Conservation (phyloP, 2,113 vertebrate species). For the Pomatorhinus ruficollis region DNA sequence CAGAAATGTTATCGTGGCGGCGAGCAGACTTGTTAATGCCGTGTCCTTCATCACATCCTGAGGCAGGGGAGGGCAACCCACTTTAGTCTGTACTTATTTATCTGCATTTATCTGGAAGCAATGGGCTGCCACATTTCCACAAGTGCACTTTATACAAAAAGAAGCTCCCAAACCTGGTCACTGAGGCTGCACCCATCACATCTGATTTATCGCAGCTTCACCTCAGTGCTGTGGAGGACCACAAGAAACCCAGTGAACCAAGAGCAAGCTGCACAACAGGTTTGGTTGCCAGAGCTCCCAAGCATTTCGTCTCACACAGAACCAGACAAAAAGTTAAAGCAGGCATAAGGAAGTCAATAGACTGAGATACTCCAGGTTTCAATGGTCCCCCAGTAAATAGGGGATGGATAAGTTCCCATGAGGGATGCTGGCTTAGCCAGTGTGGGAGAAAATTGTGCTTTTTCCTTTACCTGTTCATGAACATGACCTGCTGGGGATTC, state of each 20-base stretch:
- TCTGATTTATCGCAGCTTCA: background rate
- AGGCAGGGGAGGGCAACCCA: background rate
- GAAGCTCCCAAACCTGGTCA: background rate
- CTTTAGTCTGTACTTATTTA: conserved; percentile 26
- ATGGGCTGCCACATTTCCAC: background rate
- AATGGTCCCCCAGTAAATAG: background rate
- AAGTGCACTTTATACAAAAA: background rate
- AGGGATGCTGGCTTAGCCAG: background rate
- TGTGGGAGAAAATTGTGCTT: background rate
- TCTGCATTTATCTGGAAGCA: conserved; percentile 43
- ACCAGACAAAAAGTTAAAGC: background rate
- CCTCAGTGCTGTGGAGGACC: background rate
- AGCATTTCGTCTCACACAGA: background rate
- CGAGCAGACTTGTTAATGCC: conserved; percentile 24
- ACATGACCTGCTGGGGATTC: background rate
- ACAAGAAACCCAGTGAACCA: background rate
- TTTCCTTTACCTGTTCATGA: background rate
- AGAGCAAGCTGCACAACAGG: background rate
- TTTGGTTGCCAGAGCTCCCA: background rate
- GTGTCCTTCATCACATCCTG: background rate
- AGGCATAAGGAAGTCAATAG: background rate
- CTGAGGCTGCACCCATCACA: background rate
- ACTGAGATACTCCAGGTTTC: background rate
- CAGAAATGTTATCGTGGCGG: conserved; percentile 55
- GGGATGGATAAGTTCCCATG: background rate